Evolutionary conservation across 2,797 vertebrate species (phyloP), one percentile per base, ranked within the genome.

Genomic region (Catostomus latipinnis): DNA sequence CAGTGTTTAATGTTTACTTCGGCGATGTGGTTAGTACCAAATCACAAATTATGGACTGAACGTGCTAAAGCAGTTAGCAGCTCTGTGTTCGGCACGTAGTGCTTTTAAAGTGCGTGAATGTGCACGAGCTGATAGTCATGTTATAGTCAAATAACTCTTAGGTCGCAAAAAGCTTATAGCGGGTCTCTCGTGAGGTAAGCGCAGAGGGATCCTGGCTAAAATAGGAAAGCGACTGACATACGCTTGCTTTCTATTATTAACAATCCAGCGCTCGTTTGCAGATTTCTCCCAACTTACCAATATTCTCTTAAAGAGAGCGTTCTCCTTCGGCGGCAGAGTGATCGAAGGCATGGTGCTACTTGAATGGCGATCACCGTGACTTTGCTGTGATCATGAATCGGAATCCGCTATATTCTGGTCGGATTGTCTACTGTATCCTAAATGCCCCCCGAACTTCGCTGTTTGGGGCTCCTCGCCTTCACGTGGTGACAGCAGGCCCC

Each of bases 271-370:
- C 12, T 63, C 48, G 12, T 70, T 16, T 18, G 61, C 18, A 60
- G 13, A 71, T 76, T 65, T 53, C n/a, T 53, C 62, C 46, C 56
- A 52, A 90, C 96, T 97, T 88, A 98, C 97, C 96, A 98, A 79
- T 88, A 98, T 98, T 91, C 96, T 95, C 92, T 98, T 98, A 90
- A 98, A 98, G 85, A 98, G 96, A 85, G 97, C 97, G 87, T 98
- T 98, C 92, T 98, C 97, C 90, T 98, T 98, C 88, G 97, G 97
- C 91, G 97, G 97, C 87, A 98, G 91, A 91, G 95, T 97, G 85
- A 96, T 93, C 86, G 96, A 95, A 91, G 97, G 97, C 97, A 98
- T 98, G 82, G 93, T 95, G 87, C 85, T 88, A 87, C 81, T 86
- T 84, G 73, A 86, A 81, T 86, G 86, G 52, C 81, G 22, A 22